phyloP scores from a whole-genome alignment of 92 coral and sea anemone species.

The Zoanthus sansibaricus region DNA sequence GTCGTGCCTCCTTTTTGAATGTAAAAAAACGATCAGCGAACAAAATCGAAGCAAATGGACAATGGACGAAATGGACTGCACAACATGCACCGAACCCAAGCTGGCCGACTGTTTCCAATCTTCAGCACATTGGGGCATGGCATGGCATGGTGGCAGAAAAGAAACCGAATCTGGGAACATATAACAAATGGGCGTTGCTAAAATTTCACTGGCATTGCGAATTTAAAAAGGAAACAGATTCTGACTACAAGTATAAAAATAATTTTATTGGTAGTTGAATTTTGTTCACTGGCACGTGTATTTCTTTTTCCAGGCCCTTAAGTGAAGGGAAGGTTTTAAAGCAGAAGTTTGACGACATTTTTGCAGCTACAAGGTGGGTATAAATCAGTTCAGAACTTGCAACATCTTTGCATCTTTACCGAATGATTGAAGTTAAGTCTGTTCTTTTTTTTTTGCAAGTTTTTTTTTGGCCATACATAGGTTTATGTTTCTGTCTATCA shows the following conservation, averaged over 20 bases:
- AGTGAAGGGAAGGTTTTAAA: slow-evolving; percentile 95
- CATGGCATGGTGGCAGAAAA: too few relatives aligned
- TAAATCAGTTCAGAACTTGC: neutral
- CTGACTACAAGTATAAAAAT: neutral
- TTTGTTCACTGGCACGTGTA: neutral
- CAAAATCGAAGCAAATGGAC: too few relatives aligned
- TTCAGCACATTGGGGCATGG: too few relatives aligned
- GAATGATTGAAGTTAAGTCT: neutral
- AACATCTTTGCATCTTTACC: too few relatives aligned
- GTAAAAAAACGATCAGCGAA: too few relatives aligned
- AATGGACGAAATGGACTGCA: too few relatives aligned
- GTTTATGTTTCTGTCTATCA: too few relatives aligned
- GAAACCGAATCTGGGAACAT: too few relatives aligned
- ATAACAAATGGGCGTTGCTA: too few relatives aligned
- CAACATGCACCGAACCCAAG: too few relatives aligned
- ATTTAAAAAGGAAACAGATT: neutral
- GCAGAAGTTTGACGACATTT: slow-evolving; percentile 98
- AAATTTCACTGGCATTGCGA: neutral
- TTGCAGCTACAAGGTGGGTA: slow-evolving; percentile 87
- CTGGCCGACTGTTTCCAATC: too few relatives aligned
- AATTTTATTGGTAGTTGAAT: neutral
- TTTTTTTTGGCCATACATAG: neutral
- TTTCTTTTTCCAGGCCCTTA: slow-evolving; percentile 80
- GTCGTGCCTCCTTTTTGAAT: too few relatives aligned
- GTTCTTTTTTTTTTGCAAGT: neutral